Evolutionary conservation across 2,797 vertebrate species (phyloP).

Genomic region (Danio tinwini): DNA sequence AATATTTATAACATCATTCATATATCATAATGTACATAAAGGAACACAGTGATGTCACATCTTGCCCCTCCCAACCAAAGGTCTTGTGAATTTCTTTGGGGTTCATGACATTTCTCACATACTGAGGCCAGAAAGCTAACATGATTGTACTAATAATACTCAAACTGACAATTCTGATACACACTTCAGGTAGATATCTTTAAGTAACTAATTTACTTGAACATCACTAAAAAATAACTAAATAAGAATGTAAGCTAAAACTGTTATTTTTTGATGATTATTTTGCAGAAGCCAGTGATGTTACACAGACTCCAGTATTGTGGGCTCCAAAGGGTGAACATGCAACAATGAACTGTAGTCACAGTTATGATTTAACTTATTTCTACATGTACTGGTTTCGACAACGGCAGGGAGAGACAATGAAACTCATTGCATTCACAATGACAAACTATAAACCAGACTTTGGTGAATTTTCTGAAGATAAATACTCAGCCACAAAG

Average conservation of each 20-base stretch:
- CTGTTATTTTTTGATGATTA: neutral
- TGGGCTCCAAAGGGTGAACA: neutral
- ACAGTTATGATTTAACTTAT: fast-evolving
- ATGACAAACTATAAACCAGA: fast-evolving
- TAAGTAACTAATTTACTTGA: neutral
- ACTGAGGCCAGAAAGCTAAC: neutral
- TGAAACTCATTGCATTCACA: constrained; percentile 46
- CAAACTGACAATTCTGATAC: neutral
- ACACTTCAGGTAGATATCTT: neutral
- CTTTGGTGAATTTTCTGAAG: constrained; percentile 29
- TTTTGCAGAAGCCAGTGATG: constrained; percentile 40
- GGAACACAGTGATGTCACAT: neutral
- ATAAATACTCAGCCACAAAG: constrained; percentile 54
- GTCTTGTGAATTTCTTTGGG: neutral
- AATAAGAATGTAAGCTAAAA: no score
- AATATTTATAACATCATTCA: no score
- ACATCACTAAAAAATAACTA: neutral
- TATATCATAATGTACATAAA: neutral
- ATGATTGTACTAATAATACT: neutral
- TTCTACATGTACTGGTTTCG: constrained; percentile 66
- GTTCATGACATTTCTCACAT: neutral
- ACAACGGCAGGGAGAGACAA: constrained; percentile 56
- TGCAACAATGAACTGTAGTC: constrained; percentile 61
- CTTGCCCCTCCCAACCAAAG: neutral
- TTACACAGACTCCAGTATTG: constrained; percentile 56